Percentiles rank a stretch among this genome's conserved stretches.
Evolutionary conservation across 1,140 invertebrate species (phyloP).

Genomic region (Coenobita brevimanus): DNA sequence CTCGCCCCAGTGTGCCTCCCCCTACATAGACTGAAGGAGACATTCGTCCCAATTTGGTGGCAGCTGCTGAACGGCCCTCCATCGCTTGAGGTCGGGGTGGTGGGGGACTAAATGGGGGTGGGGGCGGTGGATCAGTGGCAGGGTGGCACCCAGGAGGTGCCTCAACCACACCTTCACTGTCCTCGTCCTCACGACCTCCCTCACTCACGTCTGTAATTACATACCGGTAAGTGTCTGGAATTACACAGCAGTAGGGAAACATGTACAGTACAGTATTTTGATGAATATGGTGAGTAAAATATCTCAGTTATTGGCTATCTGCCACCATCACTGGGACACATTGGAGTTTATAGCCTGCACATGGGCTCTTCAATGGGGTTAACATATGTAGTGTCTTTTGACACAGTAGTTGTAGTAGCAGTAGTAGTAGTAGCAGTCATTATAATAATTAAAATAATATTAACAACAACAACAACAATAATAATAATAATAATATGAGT

Average conservation of each 20-base stretch:
- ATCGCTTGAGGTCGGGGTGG: conserved; percentile 55
- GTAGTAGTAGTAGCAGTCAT: too few species aligned
- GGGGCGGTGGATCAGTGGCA: conserved; percentile 52
- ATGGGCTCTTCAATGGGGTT: too few species aligned
- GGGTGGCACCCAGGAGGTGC: conserved; percentile 50
- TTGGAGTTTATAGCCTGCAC: too few species aligned
- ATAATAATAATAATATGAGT: not conserved
- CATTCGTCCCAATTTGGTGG: conserved; percentile 60
- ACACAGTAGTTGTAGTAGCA: too few species aligned
- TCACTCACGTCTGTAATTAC: conserved; percentile 61
- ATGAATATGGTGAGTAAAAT: too few species aligned
- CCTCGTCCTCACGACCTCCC: conserved; percentile 56
- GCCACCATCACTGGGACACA: too few species aligned
- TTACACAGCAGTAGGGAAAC: too few species aligned
- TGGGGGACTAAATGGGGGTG: conserved; percentile 55
- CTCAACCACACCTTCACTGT: conserved; percentile 58
- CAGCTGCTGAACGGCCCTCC: conserved; percentile 55
- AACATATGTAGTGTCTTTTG: too few species aligned
- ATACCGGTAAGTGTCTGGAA: too few species aligned
- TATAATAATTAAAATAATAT: too few species aligned
- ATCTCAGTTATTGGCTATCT: too few species aligned
- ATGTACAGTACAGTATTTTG: too few species aligned
- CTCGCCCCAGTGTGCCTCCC: conserved; percentile 62
- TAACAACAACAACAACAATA: not conserved
- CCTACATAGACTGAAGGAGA: conserved; percentile 63